Conservation (phyloP, 2,888 invertebrate genomes). For the Caenorhabditis imperialis region DNA sequence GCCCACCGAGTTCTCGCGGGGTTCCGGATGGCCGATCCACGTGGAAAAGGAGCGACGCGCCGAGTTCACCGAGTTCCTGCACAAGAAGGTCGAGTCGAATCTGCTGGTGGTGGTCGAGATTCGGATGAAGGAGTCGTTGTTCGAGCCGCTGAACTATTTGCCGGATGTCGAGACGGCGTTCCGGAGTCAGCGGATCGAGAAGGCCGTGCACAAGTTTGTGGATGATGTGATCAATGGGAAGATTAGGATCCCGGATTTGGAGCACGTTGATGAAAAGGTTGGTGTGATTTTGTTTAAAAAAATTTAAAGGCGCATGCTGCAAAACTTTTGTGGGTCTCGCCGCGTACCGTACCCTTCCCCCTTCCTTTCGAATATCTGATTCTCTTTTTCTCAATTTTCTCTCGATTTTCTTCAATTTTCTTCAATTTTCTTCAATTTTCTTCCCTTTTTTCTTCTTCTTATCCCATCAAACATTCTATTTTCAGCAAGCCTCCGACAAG, state of each 20-base stretch:
- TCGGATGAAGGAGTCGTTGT: slow-evolving; percentile 62
- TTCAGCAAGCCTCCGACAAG: slow-evolving; percentile 45
- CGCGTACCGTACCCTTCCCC: too few species aligned
- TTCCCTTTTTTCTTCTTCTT: too few species aligned
- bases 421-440: too few species aligned
- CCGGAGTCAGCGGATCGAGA: slow-evolving; percentile 64
- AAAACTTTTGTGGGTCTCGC: too few species aligned
- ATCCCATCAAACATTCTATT: too few species aligned
- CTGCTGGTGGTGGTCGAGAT: slow-evolving; percentile 69
- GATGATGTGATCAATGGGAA: slow-evolving; percentile 58
- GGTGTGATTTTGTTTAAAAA: not conserved
- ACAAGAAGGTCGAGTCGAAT: slow-evolving; percentile 66
- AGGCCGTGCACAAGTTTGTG: slow-evolving; percentile 66
- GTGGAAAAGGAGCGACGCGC: slow-evolving; percentile 55
- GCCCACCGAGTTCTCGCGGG: slow-evolving; percentile 52
- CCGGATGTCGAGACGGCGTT: slow-evolving; percentile 69
- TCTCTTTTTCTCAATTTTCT: too few species aligned
- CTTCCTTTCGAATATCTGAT: too few species aligned
- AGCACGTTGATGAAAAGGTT: slow-evolving; percentile 49
- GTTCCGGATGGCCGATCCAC: slow-evolving; percentile 73
- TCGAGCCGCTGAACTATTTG: slow-evolving; percentile 74
- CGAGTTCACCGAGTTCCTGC: slow-evolving; percentile 70
- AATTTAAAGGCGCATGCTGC: too few species aligned
- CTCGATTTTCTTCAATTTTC: too few species aligned
- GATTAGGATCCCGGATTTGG: slow-evolving; percentile 57